These are phyloP conservation scores for Drosophila prostipennis DNA, from an alignment of 2,888 invertebrate genomes.

Conservation along the genomic window DNA sequence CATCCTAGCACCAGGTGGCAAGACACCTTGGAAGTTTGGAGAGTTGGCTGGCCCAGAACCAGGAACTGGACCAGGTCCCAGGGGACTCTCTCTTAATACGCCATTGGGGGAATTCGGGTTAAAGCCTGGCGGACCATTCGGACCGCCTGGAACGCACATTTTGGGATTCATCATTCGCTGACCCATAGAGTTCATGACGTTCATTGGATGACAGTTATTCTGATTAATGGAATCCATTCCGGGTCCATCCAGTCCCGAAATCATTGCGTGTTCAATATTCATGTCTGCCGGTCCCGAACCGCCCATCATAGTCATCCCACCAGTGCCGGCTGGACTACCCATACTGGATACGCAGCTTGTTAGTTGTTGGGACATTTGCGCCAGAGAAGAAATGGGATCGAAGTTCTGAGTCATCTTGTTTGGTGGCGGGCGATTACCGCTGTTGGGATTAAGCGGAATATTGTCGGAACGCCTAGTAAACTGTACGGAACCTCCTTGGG, in stretches of 20 bases:
- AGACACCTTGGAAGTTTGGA: conserved; percentile 81
- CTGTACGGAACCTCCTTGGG: conserved; percentile 54
- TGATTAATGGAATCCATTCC: conserved; percentile 81
- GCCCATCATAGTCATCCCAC: conserved; percentile 64
- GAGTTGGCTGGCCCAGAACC: conserved; percentile 28
- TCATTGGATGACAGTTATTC: conserved; percentile 73
- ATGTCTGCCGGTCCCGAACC: conserved; percentile 59
- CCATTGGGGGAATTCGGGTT: conserved; percentile 56
- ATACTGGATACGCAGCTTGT: conserved; percentile 88
- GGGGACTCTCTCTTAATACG: conserved; percentile 50
- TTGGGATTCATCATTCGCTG: conserved; percentile 88
- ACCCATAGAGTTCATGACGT: conserved; percentile 85
- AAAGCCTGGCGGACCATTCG: conserved; percentile 53
- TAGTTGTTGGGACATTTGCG: conserved; percentile 97
- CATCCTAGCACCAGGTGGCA: conserved; percentile 85
- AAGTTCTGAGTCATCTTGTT: conserved; percentile 89
- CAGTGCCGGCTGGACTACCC: conserved; percentile 69
- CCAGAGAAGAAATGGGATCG: conserved; percentile 96
- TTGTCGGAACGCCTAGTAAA: conserved; percentile 86
- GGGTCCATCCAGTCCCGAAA: conserved; percentile 80
- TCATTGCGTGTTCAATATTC: conserved; percentile 75
- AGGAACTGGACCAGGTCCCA: conserved; percentile 30
- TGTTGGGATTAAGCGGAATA: conserved; percentile 88
- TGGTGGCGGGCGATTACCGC: conserved; percentile 85
- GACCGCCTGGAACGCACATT: conserved; percentile 85